These are phyloP conservation scores for Erinaceus europaeus DNA, from an alignment of 2,113 vertebrate genomes.

Conservation along the genomic window DNA sequence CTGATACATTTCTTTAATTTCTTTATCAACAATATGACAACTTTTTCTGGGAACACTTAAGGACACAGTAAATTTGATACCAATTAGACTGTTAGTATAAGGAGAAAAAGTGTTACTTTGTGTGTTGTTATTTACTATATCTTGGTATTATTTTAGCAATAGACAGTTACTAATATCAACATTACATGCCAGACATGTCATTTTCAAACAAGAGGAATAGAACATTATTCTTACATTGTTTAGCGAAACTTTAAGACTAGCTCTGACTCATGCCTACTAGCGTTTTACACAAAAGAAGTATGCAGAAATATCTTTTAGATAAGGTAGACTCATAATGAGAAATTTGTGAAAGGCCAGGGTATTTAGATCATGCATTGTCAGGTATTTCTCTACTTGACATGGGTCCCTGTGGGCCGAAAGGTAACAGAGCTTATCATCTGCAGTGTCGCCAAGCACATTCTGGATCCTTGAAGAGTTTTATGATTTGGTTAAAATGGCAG, in stretches of 20 bases:
- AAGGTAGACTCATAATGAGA: neutral
- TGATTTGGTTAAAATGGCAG: neutral
- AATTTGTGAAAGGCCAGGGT: neutral
- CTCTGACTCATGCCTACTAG: neutral
- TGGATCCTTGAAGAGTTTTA: neutral
- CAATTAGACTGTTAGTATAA: neutral
- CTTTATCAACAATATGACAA: conserved; percentile 1
- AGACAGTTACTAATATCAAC: neutral
- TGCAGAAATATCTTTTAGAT: neutral
- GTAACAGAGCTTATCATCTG: neutral
- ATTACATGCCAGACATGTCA: neutral
- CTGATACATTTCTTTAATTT: too few species aligned
- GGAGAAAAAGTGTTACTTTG: neutral
- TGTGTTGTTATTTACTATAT: neutral
- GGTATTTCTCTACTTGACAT: neutral
- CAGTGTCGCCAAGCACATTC: neutral
- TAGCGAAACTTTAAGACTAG: neutral
- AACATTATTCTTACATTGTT: conserved; percentile 24
- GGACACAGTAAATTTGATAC: conserved; percentile 12
- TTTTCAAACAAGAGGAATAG: conserved; percentile 21
- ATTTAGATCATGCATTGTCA: neutral
- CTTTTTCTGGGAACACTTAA: neutral
- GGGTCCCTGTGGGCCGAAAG: neutral
- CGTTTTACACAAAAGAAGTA: neutral
- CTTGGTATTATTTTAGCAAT: neutral